phyloP scores from a whole-genome alignment of 2,888 invertebrate species.

The Dasysyrphus tricinctus region DNA sequence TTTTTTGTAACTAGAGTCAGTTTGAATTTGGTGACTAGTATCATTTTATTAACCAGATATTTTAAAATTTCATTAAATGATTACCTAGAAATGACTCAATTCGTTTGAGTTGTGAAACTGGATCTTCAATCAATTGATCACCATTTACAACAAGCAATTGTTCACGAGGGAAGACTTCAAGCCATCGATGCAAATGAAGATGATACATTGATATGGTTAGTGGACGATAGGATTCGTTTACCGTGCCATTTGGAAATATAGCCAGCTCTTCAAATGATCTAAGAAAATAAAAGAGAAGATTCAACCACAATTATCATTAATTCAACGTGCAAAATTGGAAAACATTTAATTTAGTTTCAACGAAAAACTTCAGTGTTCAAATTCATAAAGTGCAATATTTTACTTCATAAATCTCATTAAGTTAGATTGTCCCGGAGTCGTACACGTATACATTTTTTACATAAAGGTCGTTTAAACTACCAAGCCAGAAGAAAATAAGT shows the following conservation, averaged over 20 bases:
- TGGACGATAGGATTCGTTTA: slow-evolving; percentile 92
- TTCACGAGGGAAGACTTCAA: slow-evolving; percentile 94
- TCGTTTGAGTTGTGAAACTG: slow-evolving; percentile 92
- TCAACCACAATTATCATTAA: slow-evolving; percentile 23
- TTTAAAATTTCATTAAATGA: too few relatives aligned
- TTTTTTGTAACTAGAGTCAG: too few relatives aligned
- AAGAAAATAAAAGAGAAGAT: slow-evolving; percentile 54
- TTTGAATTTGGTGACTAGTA: too few relatives aligned
- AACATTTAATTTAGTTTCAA: slow-evolving; percentile 5
- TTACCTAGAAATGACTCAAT: slow-evolving; percentile 95
- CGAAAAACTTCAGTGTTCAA: neutral
- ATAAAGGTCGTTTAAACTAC: slow-evolving; percentile 6
- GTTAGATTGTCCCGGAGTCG: neutral
- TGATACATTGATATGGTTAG: slow-evolving; percentile 95
- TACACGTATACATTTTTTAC: neutral
- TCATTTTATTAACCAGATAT: too few relatives aligned
- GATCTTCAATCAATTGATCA: slow-evolving; percentile 95
- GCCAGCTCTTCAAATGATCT: slow-evolving; percentile 93
- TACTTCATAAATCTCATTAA: slow-evolving; percentile 13
- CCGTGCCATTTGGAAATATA: slow-evolving; percentile 90
- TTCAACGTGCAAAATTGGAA: slow-evolving; percentile 15
- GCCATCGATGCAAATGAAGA: slow-evolving; percentile 95
- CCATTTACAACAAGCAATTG: slow-evolving; percentile 98
- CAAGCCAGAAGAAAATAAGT: neutral
- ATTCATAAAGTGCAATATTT: neutral